Conservation (phyloP, 2,113 vertebrate genomes). For the Nasalis larvatus region DNA sequence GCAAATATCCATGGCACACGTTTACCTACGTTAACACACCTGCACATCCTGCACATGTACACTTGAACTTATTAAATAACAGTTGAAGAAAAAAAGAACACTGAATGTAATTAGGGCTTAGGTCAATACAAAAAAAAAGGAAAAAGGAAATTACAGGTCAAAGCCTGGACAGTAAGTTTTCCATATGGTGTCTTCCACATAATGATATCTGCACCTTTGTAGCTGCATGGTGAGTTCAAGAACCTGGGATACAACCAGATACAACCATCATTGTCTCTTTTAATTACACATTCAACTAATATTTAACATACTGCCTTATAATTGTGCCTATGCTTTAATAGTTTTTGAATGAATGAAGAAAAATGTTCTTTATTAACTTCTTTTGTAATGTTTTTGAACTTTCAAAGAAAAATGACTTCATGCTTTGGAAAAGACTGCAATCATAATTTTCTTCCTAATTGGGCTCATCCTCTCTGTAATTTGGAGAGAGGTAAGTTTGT, state of each 20-base stretch:
- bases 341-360: conserved; percentile 8
- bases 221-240: not conserved
- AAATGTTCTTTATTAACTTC: conserved; percentile 24
- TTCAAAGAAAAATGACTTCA: conserved; percentile 25
- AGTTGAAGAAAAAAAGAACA: no score
- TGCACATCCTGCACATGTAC: no score
- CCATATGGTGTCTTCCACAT: not conserved
- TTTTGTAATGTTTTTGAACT: not conserved
- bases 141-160: not conserved
- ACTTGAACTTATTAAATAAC: no score
- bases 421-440: conserved; percentile 30
- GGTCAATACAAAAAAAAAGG: no score
- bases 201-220: not conserved
- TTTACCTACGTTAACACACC: no score
- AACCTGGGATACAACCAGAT: not conserved
- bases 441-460: not conserved
- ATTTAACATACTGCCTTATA: not conserved
- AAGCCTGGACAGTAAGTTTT: not conserved
- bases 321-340: not conserved
- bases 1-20: no score
- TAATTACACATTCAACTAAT: not conserved
- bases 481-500: conserved; percentile 23
- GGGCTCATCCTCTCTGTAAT: not conserved
- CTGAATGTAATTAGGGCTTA: no score
- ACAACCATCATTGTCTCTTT: not conserved